A percentile compares a stretch with the other conserved stretches of the same genome.
Evolutionary conservation across 2,888 invertebrate species (phyloP).

Genomic region (Agrypnus murinus): DNA sequence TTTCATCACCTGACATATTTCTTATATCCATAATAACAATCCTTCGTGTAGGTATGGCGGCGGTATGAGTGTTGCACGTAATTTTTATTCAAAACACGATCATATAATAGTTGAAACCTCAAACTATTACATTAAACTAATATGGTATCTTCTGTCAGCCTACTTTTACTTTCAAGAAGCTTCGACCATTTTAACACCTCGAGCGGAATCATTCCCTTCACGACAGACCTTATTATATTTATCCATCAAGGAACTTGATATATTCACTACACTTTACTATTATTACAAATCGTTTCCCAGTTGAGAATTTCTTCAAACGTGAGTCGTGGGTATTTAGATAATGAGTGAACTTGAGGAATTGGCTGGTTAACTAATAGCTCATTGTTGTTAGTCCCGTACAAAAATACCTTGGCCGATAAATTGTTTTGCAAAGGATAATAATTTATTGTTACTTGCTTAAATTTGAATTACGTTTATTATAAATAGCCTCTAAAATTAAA

Average conservation of each 20-base stretch:
- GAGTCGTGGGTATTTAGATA: constrained; percentile 19
- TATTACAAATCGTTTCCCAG: too few species aligned
- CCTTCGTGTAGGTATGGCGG: constrained; percentile 2
- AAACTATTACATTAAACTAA: constrained; percentile 5
- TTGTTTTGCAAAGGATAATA: constrained; percentile 14
- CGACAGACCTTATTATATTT: too few species aligned
- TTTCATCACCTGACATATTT: constrained; percentile 29
- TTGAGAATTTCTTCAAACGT: neutral
- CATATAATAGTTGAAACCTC: constrained; percentile 12
- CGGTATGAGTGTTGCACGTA: neutral
- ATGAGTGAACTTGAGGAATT: constrained; percentile 23
- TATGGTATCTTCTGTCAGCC: constrained; percentile 37
- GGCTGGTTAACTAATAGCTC: constrained; percentile 15
- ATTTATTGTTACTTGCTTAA: neutral
- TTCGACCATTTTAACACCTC: constrained; percentile 12
- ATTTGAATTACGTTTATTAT: constrained; percentile 1
- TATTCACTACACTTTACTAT: too few species aligned
- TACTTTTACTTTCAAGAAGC: constrained; percentile 44
- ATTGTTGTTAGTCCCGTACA: constrained; percentile 6
- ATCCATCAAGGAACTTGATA: too few species aligned
- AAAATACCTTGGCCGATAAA: constrained; percentile 26
- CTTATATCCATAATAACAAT: constrained; percentile 12
- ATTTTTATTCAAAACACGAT: constrained; percentile 27
- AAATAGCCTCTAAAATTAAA: constrained; percentile 8
- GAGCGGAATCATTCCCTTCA: constrained; percentile 6